Base-by-base conservation (phyloP, 2,888 invertebrate genomes). In the Pandemis heparana region DNA sequence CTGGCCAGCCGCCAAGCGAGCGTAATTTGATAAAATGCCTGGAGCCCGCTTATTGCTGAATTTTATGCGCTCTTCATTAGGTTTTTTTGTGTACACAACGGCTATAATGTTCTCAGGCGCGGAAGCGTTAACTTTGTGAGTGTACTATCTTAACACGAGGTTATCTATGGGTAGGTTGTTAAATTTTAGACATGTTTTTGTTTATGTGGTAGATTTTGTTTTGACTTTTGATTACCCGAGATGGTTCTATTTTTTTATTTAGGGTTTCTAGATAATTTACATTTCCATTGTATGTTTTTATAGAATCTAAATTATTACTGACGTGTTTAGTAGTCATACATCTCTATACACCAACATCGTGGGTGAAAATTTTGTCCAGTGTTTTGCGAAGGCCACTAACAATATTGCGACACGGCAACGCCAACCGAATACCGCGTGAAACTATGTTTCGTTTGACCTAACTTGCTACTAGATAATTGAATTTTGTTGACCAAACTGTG, bases 1-100 rank as follows among this genome's bases (percentile, higher is more conserved):
- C 79, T 87, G 91, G 91, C 87, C 80, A 43, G 51, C 63, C 62
- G 80, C 89, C 91, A 91, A 88, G 77, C 79, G 79, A 77, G 81
- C 87, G 89, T 92, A 91, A 92, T 92, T 92, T 89, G 89, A 91
- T 92, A 92, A 92, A 92, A 92, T 89, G 77, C 77, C 73, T 78
- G 79, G 80, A 81, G 79, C 82, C 75, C 80, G 76, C 77, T 79
- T 80, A 81, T 78, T 81, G 82, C 79, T 79, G 77, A 81, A 83
- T 79, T 78, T 78, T 79, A 78, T 74, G 77, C 75, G 71, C 72
- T 79, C 80, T 82, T 81, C 85, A 82, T 85, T 83, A 85, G 80
- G 77, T 77, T 69, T 77, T 77, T 75, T 78, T 79, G 80, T 79
- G 81, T 80, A 71, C 64, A 69, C 69, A 51, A 59, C 46, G 41